Base-by-base conservation (phyloP, 2,797 vertebrate species). In the Galaxias olidus region DNA sequence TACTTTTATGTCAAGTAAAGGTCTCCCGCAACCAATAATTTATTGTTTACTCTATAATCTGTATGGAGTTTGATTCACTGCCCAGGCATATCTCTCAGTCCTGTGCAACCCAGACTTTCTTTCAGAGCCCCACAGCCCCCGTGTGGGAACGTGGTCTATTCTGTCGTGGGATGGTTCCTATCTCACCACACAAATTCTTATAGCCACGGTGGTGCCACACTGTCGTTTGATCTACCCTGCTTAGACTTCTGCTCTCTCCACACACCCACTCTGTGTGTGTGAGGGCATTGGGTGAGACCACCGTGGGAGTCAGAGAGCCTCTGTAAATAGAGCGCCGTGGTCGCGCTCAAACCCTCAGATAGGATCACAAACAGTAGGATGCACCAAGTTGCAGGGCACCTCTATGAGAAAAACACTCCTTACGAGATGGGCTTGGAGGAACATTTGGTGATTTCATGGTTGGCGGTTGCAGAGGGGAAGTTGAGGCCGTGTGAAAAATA, bases 241-340 rank as follows among this genome's bases (percentile, higher is more conserved):
- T 71, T 76, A 63, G 66, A 75, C 79, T 75, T 82, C 78, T 81
- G 76, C 69, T 71, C 61, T 74, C 72, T 69, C 63, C 76, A 78
- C 81, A 69, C 67, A 51, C 65, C 75, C 63, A n/a, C n/a, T n/a
- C n/a, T n/a, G n/a, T n/a, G 79, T 75, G 63, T 77, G 55, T 56
- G 66, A 64, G 75, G 61, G 77, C 66, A 44, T 7, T 62, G 67
- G 76, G 75, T 84, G 81, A 84, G 78, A 85, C 82, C 79, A 72
- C 60, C 15, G 75, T 83, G 80, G 84, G 83, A 84, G 82, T 78
- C 75, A 76, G 56, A 49, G 0, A 7, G 55, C 44, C 10, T 64
- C 78, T 84, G 81, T 60, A 86, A 86, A 87, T 85, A 87, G 77
- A 74, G 10, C n/a, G 14, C 49, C 79, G 80, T 70, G 82, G 80